Conservation (phyloP, 2,113 vertebrate genomes). For the Limnothrissa miodon region DNA sequence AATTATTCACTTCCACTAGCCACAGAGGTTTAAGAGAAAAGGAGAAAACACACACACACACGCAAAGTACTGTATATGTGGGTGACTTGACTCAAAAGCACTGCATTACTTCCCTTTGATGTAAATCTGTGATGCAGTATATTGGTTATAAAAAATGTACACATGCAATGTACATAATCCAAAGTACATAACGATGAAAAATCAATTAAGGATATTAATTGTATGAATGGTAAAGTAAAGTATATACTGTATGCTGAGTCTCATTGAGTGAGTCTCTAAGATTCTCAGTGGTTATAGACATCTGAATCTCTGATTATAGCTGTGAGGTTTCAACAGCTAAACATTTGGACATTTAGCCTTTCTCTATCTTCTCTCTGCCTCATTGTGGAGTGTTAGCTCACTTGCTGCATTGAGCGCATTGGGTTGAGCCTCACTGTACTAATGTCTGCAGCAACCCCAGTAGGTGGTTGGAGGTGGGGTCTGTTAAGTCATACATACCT, state of each 20-base stretch:
- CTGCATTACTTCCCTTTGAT: neutral
- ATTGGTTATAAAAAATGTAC: neutral
- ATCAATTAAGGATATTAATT: neutral
- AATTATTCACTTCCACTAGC: conserved; percentile 53
- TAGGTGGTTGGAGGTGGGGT: neutral
- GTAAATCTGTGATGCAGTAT: neutral
- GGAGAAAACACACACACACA: neutral
- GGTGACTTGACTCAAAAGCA: neutral
- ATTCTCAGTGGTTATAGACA: too few relatives aligned
- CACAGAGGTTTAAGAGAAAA: neutral
- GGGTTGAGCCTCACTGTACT: neutral
- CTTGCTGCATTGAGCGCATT: neutral
- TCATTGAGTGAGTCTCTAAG: too few relatives aligned
- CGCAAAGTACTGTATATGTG: neutral
- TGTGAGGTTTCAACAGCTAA: neutral
- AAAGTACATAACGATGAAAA: neutral
- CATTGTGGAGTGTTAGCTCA: neutral
- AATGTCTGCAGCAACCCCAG: neutral
- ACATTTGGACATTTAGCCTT: neutral
- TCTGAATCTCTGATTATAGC: too few relatives aligned
- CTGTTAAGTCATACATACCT: conserved; percentile 37
- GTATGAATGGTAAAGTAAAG: too few relatives aligned
- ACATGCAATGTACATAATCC: neutral
- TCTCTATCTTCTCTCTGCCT: neutral
- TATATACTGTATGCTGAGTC: too few relatives aligned